phyloP scores from a whole-genome alignment of 2,888 invertebrate genomes.

The Plagodis dolabraria region DNA sequence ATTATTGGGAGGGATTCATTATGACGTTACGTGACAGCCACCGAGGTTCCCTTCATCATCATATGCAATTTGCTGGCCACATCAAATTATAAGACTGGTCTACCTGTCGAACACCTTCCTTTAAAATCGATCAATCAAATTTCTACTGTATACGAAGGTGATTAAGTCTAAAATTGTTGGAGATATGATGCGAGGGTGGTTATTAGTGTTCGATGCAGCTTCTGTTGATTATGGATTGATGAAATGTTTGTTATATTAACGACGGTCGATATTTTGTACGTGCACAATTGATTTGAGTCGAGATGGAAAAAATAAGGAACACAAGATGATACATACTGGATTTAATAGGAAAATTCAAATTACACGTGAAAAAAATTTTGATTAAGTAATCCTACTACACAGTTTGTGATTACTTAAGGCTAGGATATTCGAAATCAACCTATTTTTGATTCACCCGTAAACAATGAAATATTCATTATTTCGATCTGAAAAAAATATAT shows the following conservation, averaged over 20 bases:
- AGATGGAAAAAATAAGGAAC: slow-evolving; percentile 1
- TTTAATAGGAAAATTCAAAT: too few species aligned
- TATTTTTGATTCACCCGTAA: too few species aligned
- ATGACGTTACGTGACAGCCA: slow-evolving; percentile 74
- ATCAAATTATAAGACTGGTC: slow-evolving; percentile 57
- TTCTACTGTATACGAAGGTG: slow-evolving; percentile 31
- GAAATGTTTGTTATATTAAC: slow-evolving; percentile 50
- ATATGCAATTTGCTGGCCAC: slow-evolving; percentile 62
- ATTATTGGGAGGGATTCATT: slow-evolving; percentile 75
- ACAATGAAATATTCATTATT: too few species aligned
- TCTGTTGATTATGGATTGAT: slow-evolving; percentile 44
- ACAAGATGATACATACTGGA: neutral
- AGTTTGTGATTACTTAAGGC: too few species aligned
- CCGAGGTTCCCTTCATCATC: slow-evolving; percentile 55
- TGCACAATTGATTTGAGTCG: slow-evolving; percentile 27
- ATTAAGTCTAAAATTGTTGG: slow-evolving; percentile 39
- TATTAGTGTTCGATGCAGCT: slow-evolving; percentile 43
- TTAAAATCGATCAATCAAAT: slow-evolving; percentile 17
- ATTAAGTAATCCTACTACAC: too few species aligned
- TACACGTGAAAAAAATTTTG: too few species aligned
- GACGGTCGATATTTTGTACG: slow-evolving; percentile 19
- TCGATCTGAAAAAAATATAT: too few species aligned
- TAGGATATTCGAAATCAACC: too few species aligned
- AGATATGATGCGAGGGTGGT: slow-evolving; percentile 21
- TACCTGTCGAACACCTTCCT: slow-evolving; percentile 40